These are phyloP conservation scores for Heliocidaris tuberculata DNA, from an alignment of 35 echinoderm and acorn worm genomes.

Conservation along the genomic window DNA sequence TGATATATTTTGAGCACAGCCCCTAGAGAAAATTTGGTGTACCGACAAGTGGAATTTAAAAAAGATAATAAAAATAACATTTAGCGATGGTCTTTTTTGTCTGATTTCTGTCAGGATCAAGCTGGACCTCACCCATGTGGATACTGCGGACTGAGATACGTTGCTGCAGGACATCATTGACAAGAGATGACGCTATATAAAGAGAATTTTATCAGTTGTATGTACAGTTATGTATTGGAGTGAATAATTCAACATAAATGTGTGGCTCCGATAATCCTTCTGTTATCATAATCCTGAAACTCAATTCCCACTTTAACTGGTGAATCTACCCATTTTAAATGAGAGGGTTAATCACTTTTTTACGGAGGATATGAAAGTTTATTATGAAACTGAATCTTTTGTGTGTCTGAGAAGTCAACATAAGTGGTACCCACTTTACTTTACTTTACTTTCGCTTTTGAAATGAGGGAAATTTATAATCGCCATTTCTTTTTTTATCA, in stretches of 20 bases:
- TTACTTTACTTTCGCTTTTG: background rate
- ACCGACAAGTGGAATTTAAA: background rate
- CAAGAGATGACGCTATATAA: constrained; percentile 12
- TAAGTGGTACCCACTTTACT: background rate
- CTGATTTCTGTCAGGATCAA: constrained; percentile 64
- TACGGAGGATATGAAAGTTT: background rate
- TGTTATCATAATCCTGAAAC: background rate
- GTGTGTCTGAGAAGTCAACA: background rate
- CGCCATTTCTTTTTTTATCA: background rate
- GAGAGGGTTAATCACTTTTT: background rate
- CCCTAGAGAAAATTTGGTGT: background rate
- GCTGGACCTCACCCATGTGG: constrained; percentile 83
- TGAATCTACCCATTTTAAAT: background rate
- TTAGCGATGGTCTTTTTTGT: background rate
- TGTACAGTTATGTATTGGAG: background rate
- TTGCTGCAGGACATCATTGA: constrained; percentile 15
- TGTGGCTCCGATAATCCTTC: background rate
- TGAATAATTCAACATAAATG: background rate
- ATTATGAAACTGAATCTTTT: background rate
- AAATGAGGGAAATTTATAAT: background rate
- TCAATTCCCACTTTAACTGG: background rate
- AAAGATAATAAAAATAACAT: background rate
- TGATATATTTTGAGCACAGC: background rate
- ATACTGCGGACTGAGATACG: constrained; percentile 89
- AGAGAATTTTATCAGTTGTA: background rate